These are phyloP conservation scores for Choloepus hoffmanni DNA, from an alignment of 2,113 vertebrate genomes.

Conservation along the genomic window DNA sequence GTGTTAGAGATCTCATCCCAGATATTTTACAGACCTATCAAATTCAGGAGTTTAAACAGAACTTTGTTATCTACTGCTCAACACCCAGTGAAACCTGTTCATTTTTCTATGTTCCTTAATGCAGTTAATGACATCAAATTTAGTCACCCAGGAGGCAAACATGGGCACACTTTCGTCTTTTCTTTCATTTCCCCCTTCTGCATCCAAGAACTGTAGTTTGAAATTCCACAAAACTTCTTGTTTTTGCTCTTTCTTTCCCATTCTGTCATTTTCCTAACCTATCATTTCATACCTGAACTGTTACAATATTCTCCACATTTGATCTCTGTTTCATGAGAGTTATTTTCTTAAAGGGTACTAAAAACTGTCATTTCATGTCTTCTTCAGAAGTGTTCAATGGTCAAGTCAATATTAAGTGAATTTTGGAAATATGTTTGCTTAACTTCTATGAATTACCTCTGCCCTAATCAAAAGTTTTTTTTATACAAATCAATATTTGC, in stretches of 20 bases:
- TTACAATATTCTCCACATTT: background rate
- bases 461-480: background rate
- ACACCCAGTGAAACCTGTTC: background rate
- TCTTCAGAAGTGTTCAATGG: background rate
- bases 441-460: background rate
- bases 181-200: background rate
- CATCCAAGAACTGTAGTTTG: background rate
- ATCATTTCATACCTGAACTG: background rate
- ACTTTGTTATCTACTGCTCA: background rate
- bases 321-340: background rate
- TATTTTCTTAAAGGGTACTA: background rate
- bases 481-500: background rate
- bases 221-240: background rate
- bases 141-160: background rate
- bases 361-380: background rate
- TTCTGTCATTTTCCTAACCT: background rate
- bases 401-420: background rate
- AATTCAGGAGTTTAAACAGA: background rate
- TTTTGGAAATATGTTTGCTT: background rate
- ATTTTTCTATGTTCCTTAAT: background rate
- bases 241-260: background rate
- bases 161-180: background rate
- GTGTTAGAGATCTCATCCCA: background rate
- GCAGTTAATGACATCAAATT: background rate
- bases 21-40: background rate